Evolutionary conservation across 2,888 invertebrate species (phyloP), one percentile per base, ranked within the genome.

Genomic region (Seira musarum): DNA sequence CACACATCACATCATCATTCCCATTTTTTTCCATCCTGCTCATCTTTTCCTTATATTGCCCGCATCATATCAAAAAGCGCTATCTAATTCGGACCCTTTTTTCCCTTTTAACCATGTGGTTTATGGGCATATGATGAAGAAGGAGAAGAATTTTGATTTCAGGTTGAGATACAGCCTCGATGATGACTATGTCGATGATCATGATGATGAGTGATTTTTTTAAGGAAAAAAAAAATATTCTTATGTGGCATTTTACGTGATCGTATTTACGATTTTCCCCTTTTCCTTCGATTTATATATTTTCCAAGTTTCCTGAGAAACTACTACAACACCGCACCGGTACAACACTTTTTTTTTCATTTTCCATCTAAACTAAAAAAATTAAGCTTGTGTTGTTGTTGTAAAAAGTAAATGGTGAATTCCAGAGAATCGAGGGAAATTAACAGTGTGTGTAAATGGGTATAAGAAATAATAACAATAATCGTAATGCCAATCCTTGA

Each of bases 401-500:
- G 69, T 57, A 46, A 46, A 49, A 21, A 60, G 35, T 72, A 75
- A 75, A 68, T 72, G 67, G 46, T 78, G 66, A 71, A 79, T 79
- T 79, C 78, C 78, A 79, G 72, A 72, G 72, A 79, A 72, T 74
- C 73, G 65, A 68, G 25, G 61, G 49, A 30, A 67, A 79, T 79
- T 72, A 72, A 22, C 63, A 68, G 72, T 78, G 72, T 67, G 66
- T 66, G 46, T 71, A 61, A 25, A 17, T 24, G 77, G 17, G 66
- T 57, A 73, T 25, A 49, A 73, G 66, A 65, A 80, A 69, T 73
- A 80, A 80, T 80, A 80, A 74, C 73, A 80, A 80, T 80, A 73
- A 80, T 74, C 73, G 78, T 79, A 80, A 73, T 80, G 80, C 80
- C 80, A 80, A 80, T 80, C 80, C 80, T 80, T 74, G 73, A 80